Evolutionary conservation across 2,888 invertebrate species (phyloP).

Genomic region (Clusia tigrina): DNA sequence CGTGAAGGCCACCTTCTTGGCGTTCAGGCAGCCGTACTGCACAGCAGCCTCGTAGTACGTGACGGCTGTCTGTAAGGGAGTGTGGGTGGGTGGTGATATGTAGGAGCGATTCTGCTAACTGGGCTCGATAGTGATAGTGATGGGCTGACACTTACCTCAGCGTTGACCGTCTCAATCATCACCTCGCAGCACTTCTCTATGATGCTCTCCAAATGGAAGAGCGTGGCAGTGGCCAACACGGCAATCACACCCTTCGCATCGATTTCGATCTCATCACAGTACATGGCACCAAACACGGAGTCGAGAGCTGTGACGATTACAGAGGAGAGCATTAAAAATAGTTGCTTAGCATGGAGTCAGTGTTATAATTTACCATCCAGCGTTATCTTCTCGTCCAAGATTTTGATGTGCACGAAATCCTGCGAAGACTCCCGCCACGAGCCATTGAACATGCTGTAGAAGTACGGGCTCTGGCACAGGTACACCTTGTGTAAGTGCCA

Average conservation of each 20-base stretch:
- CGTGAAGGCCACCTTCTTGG: constrained; percentile 71
- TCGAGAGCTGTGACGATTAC: constrained; percentile 74
- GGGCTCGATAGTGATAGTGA: too few species aligned
- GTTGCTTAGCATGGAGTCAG: constrained; percentile 12
- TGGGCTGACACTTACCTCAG: constrained; percentile 63
- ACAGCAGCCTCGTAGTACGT: constrained; percentile 74
- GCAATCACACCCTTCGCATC: constrained; percentile 74
- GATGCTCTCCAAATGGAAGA: constrained; percentile 77
- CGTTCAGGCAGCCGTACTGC: constrained; percentile 72
- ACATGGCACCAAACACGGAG: constrained; percentile 78
- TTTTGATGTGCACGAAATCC: constrained; percentile 72
- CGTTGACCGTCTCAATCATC: constrained; percentile 78
- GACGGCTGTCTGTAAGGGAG: constrained; percentile 69
- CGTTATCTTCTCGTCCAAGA: constrained; percentile 76
- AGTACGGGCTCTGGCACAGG: constrained; percentile 81
- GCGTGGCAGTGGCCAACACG: constrained; percentile 76
- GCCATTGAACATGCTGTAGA: constrained; percentile 82
- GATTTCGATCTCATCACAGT: constrained; percentile 76
- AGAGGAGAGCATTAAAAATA: constrained; percentile 42
- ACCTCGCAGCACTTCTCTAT: constrained; percentile 78
- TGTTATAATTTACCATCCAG: constrained; percentile 73
- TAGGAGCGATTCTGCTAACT: not conserved
- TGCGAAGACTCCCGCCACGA: constrained; percentile 78
- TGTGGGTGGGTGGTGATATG: not conserved
- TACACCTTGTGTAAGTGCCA: constrained; percentile 83